phyloP scores from a whole-genome alignment of 2,888 invertebrate species.

The Epistrophe grossulariae region DNA sequence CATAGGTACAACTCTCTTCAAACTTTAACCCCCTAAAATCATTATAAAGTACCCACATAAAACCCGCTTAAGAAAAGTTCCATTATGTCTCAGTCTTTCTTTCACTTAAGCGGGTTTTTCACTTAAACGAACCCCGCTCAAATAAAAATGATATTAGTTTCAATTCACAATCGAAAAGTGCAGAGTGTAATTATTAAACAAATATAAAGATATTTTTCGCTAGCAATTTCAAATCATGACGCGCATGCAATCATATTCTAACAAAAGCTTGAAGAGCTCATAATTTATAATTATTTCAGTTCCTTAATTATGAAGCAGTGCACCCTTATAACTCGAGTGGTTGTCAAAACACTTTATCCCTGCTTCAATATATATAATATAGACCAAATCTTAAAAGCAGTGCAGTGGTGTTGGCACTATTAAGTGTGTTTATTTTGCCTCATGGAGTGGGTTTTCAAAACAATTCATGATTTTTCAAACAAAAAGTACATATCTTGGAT shows the following conservation, averaged over 20 bases:
- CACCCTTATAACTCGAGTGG: background rate
- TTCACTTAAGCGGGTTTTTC: too few relatives aligned
- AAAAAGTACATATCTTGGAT: constrained; percentile 35
- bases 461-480: constrained; percentile 64
- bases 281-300: constrained; percentile 37
- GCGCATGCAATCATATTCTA: background rate
- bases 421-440: constrained; percentile 64
- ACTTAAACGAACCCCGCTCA: too few relatives aligned
- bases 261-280: constrained; percentile 40
- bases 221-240: background rate
- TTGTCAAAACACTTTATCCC: constrained; percentile 52
- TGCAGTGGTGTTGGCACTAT: background rate
- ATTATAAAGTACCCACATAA: too few relatives aligned
- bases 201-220: background rate
- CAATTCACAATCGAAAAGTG: background rate
- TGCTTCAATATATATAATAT: background rate
- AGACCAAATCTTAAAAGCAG: background rate
- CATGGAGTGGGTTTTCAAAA: constrained; percentile 65
- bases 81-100: too few relatives aligned
- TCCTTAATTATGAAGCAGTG: constrained; percentile 12
- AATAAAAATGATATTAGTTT: too few relatives aligned
- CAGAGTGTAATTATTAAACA: background rate
- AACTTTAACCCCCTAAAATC: too few relatives aligned
- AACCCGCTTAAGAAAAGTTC: too few relatives aligned
- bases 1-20: too few relatives aligned